phyloP scores from a whole-genome alignment of 2,888 invertebrate species.

The Limulus polyphemus region DNA sequence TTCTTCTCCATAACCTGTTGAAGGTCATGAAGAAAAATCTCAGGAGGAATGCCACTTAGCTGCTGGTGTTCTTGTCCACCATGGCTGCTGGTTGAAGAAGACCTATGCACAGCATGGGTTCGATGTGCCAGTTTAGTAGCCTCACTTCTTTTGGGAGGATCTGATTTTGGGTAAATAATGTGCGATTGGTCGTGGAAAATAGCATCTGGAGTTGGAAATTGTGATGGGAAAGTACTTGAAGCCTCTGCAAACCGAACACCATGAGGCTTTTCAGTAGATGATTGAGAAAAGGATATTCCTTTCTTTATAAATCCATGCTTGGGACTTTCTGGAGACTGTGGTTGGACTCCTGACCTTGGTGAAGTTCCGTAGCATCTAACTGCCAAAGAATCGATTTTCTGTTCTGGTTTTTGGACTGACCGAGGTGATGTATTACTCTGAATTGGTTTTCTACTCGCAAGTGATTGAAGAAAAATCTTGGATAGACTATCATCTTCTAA shows the following conservation, averaged over 20 bases:
- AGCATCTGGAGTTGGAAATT: neutral
- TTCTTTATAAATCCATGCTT: too few species aligned
- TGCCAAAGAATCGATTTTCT: neutral
- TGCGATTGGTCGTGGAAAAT: neutral
- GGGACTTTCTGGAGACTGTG: neutral
- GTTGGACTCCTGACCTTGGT: neutral
- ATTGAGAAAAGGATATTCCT: too few species aligned
- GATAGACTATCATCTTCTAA: slow-evolving; percentile 22
- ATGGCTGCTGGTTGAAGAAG: too few species aligned
- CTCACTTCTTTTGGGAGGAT: slow-evolving; percentile 61
- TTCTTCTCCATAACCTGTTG: slow-evolving; percentile 87
- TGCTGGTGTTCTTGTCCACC: slow-evolving; percentile 52
- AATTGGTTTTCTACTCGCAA: too few species aligned
- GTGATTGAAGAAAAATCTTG: neutral
- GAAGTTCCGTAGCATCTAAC: neutral
- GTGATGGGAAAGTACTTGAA: too few species aligned
- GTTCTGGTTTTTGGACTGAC: neutral
- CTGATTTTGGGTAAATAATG: slow-evolving; percentile 12
- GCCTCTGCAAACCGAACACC: neutral
- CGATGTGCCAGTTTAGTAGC: slow-evolving; percentile 49
- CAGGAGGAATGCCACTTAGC: slow-evolving; percentile 33
- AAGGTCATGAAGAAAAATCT: slow-evolving; percentile 71
- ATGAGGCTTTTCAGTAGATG: too few species aligned
- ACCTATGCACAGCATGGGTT: neutral
- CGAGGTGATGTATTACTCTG: slow-evolving; percentile 2